A percentile compares a stretch with the other conserved stretches of the same genome.
Evolutionary conservation across 2,888 invertebrate genomes (phyloP).

Genomic region (Caenorhabditis panamensis): DNA sequence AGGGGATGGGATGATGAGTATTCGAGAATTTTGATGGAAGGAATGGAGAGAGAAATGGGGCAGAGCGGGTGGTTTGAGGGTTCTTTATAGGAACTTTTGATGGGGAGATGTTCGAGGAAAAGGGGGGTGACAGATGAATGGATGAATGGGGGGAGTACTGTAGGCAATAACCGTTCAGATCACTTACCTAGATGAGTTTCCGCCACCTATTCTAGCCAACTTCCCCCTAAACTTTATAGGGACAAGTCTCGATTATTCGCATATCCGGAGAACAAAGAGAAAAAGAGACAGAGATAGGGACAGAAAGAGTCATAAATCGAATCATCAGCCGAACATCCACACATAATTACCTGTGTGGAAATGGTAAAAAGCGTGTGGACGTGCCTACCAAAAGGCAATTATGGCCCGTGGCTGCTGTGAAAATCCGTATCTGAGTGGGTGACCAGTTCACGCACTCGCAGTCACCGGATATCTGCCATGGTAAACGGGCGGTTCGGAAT

Average conservation of each 20-base stretch:
- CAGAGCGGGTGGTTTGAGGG: not conserved
- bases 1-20: no score
- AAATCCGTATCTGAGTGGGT: not conserved
- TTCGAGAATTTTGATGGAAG: not conserved
- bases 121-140: no score
- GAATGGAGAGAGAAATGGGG: constrained; percentile 4
- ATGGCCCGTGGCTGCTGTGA: no score
- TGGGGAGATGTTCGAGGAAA: no score
- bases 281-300: constrained; percentile 14
- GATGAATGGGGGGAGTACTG: not conserved
- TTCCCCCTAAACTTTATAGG: not conserved
- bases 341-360: constrained; percentile 34
- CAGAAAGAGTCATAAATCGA: constrained; percentile 48
- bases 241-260: not conserved
- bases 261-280: not conserved
- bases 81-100: no score
- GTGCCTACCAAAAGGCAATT: constrained; percentile 5
- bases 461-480: constrained; percentile 1
- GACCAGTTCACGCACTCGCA: constrained; percentile 3
- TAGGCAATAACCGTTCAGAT: no score
- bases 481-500: constrained; percentile 5
- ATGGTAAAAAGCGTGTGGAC: not conserved
- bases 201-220: not conserved
- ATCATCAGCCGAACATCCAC: constrained; percentile 23
- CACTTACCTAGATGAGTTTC: no score